Conservation (phyloP, 1,140 invertebrate genomes). For the Ceratosolen solmsi region DNA sequence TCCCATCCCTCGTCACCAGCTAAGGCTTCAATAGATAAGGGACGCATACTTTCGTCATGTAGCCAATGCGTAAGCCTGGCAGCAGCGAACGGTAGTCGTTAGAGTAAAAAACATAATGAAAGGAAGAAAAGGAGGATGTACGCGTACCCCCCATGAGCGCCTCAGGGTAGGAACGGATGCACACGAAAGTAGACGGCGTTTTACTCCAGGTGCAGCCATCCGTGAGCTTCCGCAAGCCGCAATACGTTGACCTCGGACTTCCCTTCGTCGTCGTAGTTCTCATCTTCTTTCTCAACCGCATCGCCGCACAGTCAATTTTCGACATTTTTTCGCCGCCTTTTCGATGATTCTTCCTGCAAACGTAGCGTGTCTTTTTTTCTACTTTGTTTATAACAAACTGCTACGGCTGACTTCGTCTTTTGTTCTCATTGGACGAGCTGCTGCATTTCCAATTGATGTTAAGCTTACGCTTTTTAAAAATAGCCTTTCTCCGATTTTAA, state of each 20-base stretch:
- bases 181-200: neutral
- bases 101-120: neutral
- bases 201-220: conserved; percentile 2
- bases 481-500: neutral
- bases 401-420: too few relatives aligned
- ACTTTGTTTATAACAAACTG: too few relatives aligned
- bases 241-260: conserved; percentile 26
- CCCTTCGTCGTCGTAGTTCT: neutral
- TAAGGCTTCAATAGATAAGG: too few relatives aligned
- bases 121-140: neutral
- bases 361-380: too few relatives aligned
- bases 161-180: neutral
- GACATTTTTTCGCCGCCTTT: neutral
- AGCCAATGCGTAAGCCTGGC: neutral
- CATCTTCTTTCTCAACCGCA: neutral
- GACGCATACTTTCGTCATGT: too few relatives aligned
- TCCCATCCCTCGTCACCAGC: too few relatives aligned
- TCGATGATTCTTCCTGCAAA: too few relatives aligned
- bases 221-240: conserved; percentile 6
- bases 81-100: neutral
- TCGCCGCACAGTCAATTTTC: neutral
- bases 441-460: too few relatives aligned
- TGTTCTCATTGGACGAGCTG: too few relatives aligned
- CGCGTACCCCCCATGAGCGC: neutral
- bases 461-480: too few relatives aligned